Conservation (phyloP, 2,888 invertebrate genomes). For the Latrodectus elegans region DNA sequence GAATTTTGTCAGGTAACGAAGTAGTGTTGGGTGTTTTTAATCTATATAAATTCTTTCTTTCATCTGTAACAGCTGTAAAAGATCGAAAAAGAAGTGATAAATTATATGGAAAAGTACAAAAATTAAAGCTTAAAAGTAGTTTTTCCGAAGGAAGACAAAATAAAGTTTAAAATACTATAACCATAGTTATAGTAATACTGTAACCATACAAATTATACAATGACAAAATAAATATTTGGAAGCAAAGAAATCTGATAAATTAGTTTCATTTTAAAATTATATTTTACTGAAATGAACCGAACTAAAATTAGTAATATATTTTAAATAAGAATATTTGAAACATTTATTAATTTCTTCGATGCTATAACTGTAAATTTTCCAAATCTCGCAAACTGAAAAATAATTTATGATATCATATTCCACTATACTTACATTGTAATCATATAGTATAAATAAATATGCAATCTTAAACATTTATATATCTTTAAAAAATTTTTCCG, state of each 20-base stretch:
- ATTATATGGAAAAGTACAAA: slow-evolving; percentile 48
- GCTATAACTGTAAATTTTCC: too few species aligned
- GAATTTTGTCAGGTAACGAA: slow-evolving; percentile 47
- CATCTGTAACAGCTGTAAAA: slow-evolving; percentile 42
- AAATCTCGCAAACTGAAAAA: too few species aligned
- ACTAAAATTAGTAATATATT: too few species aligned
- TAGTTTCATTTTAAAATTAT: slow-evolving; percentile 36
- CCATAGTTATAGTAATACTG: background rate
- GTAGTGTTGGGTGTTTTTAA: slow-evolving; percentile 8
- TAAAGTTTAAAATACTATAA: slow-evolving; percentile 49
- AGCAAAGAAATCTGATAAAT: slow-evolving; percentile 41
- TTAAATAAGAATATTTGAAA: too few species aligned
- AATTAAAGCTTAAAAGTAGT: slow-evolving; percentile 58
- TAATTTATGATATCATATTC: too few species aligned
- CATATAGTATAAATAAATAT: too few species aligned
- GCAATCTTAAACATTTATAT: too few species aligned
- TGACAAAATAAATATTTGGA: slow-evolving; percentile 52
- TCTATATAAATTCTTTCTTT: slow-evolving; percentile 24
- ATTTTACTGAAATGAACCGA: too few species aligned
- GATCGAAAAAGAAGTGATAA: slow-evolving; percentile 58
- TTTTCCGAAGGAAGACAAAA: slow-evolving; percentile 37
- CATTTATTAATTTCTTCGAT: too few species aligned
- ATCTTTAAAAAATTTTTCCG: too few species aligned
- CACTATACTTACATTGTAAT: too few species aligned
- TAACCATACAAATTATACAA: slow-evolving; percentile 42